Evolutionary conservation across 2,113 vertebrate species (phyloP), one percentile per base, ranked within the genome.

Genomic region (Sprattus sprattus): DNA sequence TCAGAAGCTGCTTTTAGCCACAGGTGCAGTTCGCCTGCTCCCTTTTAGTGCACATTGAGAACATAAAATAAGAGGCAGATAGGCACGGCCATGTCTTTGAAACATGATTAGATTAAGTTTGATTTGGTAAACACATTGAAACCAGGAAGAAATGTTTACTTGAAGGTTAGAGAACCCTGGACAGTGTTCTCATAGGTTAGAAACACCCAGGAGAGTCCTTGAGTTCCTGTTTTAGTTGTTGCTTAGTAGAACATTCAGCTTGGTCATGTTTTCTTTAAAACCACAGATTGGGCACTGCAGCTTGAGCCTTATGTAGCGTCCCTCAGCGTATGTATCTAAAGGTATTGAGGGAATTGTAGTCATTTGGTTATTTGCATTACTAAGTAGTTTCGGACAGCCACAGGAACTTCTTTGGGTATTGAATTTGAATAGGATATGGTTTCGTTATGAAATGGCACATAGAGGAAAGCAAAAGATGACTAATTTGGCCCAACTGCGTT

Each of bases 351-450:
- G 13, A 54, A 16, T 18, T 54, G 52, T 9, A 49, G 47, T 3
- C 18, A 6, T 67, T 28, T 67, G 6, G 25, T 67, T 67, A 28
- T 67, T 25, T 67, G 64, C 64, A 25, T 67, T 11, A 67, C 64
- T n/a, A 67, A 67, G 11, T 67, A 67, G 64, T 67, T 28, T 28
- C 6, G 64, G 25, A 67, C 22, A 67, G 64, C 22, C 22, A n/a
- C 6, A 28, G n/a, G 22, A 9, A 7, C 1, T n/a, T 67, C 7
- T 28, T 28, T n/a, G 25, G 64, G 22, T 6, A 25, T 28, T 67
- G n/a, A 75, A 75, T 7, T 9, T 32, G 67, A 10, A 44, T 45
- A 84, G 83, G 83, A 85, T 87, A 80, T 82, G 57, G 80, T 82
- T n/a, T 39, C 15, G 15, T 67, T 87, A 9, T 50, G n/a, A 67